These are phyloP conservation scores for Theonella swinhoei DNA, from an alignment of 37 sponge, comb jelly and placozoan genomes.

Conservation along the genomic window DNA sequence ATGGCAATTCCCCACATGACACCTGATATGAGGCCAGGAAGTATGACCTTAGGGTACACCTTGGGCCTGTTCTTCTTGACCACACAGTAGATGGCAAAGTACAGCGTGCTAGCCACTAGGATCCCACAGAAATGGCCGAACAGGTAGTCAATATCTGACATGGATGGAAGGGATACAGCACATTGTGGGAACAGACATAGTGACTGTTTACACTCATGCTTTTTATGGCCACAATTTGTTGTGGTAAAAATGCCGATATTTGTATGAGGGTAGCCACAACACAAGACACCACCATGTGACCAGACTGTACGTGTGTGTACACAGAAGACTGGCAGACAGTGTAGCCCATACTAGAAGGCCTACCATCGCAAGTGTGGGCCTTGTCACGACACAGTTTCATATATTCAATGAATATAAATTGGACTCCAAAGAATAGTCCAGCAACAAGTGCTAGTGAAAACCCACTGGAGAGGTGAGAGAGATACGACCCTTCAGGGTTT, in stretches of 20 bases:
- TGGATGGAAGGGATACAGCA: no score
- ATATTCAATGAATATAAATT: constrained; percentile 54
- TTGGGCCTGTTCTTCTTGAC: constrained; percentile 67
- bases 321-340: constrained; percentile 72
- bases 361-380: constrained; percentile 56
- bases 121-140: constrained; percentile 84
- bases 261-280: no score
- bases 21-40: constrained; percentile 83
- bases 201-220: no score
- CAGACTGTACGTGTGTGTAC: no score
- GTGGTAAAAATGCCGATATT: no score
- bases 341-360: constrained; percentile 63
- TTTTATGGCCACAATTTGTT: no score
- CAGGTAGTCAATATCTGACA: constrained; percentile 72
- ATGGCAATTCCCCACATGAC: constrained; percentile 92
- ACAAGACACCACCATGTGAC: no score
- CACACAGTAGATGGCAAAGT: constrained; percentile 59
- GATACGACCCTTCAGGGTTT: neutral
- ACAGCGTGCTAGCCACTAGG: constrained; percentile 70
- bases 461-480: constrained; percentile 43
- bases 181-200: no score
- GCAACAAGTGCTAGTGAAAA: constrained; percentile 59
- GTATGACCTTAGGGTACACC: constrained; percentile 69
- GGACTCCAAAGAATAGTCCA: constrained; percentile 65
- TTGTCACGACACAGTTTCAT: constrained; percentile 60